These are phyloP conservation scores for Epizoanthus fatuus DNA, from an alignment of 92 coral and sea anemone genomes.

Conservation along the genomic window DNA sequence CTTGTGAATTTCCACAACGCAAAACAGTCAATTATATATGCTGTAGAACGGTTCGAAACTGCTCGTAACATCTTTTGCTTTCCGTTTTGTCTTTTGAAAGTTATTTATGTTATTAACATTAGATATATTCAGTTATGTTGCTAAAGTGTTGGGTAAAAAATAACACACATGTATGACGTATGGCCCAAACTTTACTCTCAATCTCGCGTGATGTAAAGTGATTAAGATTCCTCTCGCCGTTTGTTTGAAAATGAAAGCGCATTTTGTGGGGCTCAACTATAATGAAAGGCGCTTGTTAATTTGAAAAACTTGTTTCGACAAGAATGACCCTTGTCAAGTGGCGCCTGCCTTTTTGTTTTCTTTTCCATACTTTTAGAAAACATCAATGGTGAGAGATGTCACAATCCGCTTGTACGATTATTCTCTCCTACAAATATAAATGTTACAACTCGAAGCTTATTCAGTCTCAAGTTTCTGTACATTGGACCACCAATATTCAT, in stretches of 20 bases:
- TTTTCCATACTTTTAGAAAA: not conserved
- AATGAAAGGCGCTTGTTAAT: not conserved
- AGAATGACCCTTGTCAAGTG: conserved; percentile 18
- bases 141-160: not conserved
- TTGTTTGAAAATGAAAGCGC: not conserved
- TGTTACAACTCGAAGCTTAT: not conserved
- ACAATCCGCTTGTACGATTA: not conserved
- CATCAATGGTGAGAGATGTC: not conserved
- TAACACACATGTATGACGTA: too few relatives aligned
- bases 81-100: not conserved
- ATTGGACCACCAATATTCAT: not conserved
- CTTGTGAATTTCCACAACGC: too few relatives aligned
- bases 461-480: not conserved
- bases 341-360: not conserved
- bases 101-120: not conserved
- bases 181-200: too few relatives aligned
- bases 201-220: too few relatives aligned
- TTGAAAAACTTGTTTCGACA: conserved; percentile 9
- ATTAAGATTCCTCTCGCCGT: too few relatives aligned
- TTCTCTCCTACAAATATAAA: too few relatives aligned
- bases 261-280: not conserved
- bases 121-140: not conserved
- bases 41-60: not conserved
- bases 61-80: not conserved
- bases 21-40: too few relatives aligned